A percentile compares a stretch with the other conserved stretches of the same genome.
Evolutionary conservation across 2,888 invertebrate species (phyloP).

Genomic region (Hoplodrina blanda): DNA sequence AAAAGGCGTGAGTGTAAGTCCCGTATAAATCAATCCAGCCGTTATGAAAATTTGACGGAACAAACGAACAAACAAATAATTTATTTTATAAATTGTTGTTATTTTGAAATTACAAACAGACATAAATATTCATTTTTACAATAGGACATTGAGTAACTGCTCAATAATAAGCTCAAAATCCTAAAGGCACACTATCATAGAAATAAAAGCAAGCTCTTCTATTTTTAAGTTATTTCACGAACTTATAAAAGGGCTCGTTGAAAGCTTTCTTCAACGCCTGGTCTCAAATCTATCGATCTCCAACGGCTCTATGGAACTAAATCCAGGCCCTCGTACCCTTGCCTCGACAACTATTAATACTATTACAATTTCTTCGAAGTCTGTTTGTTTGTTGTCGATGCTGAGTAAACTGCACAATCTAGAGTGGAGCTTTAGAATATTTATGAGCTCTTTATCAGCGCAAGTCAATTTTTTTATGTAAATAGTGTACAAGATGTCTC

Average conservation of each 20-base stretch:
- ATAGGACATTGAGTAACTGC: neutral
- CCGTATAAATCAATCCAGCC: no score
- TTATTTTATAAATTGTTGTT: no score
- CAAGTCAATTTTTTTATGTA: constrained; percentile 44
- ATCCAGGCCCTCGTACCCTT: constrained; percentile 26
- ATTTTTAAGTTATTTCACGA: constrained; percentile 33
- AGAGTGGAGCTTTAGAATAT: constrained; percentile 48
- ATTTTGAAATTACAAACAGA: no score
- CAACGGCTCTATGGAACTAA: constrained; percentile 34
- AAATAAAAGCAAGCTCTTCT: constrained; percentile 12
- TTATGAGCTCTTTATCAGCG: constrained; percentile 47
- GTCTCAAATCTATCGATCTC: constrained; percentile 57
- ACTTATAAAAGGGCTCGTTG: constrained; percentile 35
- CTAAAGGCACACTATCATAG: neutral
- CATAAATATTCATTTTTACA: no score
- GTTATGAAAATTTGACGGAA: no score
- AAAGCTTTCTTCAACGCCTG: constrained; percentile 47
- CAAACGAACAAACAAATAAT: no score
- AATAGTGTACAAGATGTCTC: constrained; percentile 24
- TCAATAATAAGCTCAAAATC: constrained; percentile 1
- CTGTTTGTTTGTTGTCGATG: constrained; percentile 47
- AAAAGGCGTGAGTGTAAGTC: no score
- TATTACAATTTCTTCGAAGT: constrained; percentile 32
- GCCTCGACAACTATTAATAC: constrained; percentile 38
- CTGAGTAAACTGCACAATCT: constrained; percentile 23